These are phyloP conservation scores for Malacoctenus gilli DNA, from an alignment of 2,797 vertebrate species.

Conservation along the genomic window DNA sequence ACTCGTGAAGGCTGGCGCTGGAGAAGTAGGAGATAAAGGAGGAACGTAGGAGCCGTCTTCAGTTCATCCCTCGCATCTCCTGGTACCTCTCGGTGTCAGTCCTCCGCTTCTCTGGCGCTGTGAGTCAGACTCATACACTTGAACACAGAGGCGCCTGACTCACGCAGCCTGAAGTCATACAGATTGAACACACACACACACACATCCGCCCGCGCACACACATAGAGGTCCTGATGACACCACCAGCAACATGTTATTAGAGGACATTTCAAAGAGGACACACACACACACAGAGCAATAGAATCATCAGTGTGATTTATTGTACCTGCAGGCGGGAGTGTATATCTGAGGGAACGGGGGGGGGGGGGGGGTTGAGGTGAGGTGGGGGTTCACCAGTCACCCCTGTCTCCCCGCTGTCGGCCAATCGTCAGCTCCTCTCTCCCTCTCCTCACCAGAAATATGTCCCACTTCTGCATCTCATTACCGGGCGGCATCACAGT, in stretches of 20 bases:
- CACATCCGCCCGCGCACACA: slow-evolving; percentile 22
- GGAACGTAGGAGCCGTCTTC: slow-evolving; percentile 8
- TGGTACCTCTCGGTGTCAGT: slow-evolving; percentile 22
- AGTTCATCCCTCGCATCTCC: slow-evolving; percentile 31
- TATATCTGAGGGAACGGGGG: slow-evolving; percentile 28
- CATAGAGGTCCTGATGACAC: slow-evolving; percentile 51
- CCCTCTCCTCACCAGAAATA: slow-evolving; percentile 21
- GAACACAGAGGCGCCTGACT: slow-evolving; percentile 52
- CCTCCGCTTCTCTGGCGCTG: slow-evolving; percentile 23
- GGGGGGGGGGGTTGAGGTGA: too few species aligned
- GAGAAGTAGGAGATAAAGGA: slow-evolving; percentile 1
- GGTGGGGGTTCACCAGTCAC: slow-evolving; percentile 36
- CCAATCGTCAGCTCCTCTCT: slow-evolving; percentile 12
- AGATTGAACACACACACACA: slow-evolving; percentile 24
- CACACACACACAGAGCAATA: slow-evolving; percentile 36
- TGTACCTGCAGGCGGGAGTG: slow-evolving; percentile 50
- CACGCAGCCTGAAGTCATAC: slow-evolving; percentile 51
- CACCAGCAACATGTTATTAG: slow-evolving; percentile 51
- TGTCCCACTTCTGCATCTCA: slow-evolving; percentile 3
- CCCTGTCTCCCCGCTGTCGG: slow-evolving; percentile 16
- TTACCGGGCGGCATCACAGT: slow-evolving; percentile 6
- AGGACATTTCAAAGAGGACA: slow-evolving; percentile 49
- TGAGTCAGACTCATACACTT: slow-evolving; percentile 47
- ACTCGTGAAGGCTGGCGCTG: slow-evolving; percentile 12
- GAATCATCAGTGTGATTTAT: slow-evolving; percentile 51